Percentiles rank a stretch among this genome's conserved stretches.
These are phyloP conservation scores for Antennarius striatus DNA, from an alignment of 2,113 vertebrate genomes.

Conservation along the genomic window DNA sequence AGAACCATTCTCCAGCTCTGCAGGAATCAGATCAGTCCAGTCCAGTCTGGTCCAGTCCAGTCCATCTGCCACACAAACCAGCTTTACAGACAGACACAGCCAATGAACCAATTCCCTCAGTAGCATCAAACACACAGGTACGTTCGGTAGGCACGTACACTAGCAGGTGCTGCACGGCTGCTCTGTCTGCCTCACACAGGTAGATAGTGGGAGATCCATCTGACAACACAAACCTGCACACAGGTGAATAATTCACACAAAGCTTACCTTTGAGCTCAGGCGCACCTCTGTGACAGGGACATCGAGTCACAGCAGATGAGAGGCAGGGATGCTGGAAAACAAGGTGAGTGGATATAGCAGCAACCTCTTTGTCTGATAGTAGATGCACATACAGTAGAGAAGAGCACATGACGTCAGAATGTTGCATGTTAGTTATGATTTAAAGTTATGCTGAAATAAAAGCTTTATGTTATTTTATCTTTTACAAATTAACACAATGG, in stretches of 20 bases:
- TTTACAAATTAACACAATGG: no score
- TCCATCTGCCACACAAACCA: conserved; percentile 54
- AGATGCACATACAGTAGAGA: background rate
- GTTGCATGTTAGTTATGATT: no score
- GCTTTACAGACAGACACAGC: conserved; percentile 52
- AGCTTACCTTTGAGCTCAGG: conserved; percentile 43
- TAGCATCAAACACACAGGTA: conserved; percentile 43
- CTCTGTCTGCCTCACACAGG: conserved; percentile 33
- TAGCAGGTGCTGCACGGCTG: conserved; percentile 63
- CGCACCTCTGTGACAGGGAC: conserved; percentile 23
- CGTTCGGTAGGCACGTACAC: conserved; percentile 18
- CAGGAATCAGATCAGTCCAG: conserved; percentile 56
- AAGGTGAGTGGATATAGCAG: conserved; percentile 60
- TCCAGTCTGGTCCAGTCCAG: conserved; percentile 30
- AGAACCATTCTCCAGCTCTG: conserved; percentile 62
- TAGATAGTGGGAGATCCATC: conserved; percentile 25
- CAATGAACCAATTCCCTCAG: conserved; percentile 40
- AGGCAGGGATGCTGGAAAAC: conserved; percentile 44
- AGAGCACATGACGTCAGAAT: no score
- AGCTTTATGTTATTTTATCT: no score
- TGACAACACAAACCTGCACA: conserved; percentile 48
- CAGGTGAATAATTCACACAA: conserved; percentile 46
- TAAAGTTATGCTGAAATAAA: no score
- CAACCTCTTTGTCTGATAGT: conserved; percentile 27
- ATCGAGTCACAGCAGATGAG: conserved; percentile 26